Evolutionary conservation across 2,113 vertebrate species (phyloP).

Genomic region (Onychostoma macrolepis): DNA sequence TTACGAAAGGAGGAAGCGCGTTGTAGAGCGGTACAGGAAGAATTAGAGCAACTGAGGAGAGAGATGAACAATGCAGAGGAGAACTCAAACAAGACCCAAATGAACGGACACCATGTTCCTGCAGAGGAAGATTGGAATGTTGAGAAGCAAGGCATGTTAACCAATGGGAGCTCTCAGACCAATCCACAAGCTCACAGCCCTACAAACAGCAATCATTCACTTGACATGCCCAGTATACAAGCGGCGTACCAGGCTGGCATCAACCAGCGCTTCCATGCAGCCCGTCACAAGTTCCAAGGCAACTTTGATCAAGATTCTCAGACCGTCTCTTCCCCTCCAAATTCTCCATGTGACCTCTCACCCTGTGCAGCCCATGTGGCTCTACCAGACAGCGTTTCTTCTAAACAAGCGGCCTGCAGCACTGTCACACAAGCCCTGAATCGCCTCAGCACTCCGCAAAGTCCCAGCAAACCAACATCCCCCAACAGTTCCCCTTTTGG

Average conservation of each 20-base stretch:
- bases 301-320: conserved; percentile 72
- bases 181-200: conserved; percentile 58
- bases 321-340: conserved; percentile 71
- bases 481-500: conserved; percentile 91
- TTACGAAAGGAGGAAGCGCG: conserved; percentile 92
- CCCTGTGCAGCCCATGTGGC: conserved; percentile 71
- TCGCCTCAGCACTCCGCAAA: conserved; percentile 84
- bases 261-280: conserved; percentile 94
- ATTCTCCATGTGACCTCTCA: conserved; percentile 76
- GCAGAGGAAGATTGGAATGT: conserved; percentile 61
- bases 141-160: conserved; percentile 57
- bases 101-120: conserved; percentile 77
- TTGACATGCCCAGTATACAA: conserved; percentile 75
- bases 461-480: conserved; percentile 71
- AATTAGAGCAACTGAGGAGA: conserved; percentile 83
- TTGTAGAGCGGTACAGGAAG: conserved; percentile 82
- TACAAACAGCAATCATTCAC: conserved; percentile 73
- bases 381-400: conserved; percentile 77
- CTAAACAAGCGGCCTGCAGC: conserved; percentile 91
- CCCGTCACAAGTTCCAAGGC: conserved; percentile 92
- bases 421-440: conserved; percentile 94
- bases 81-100: conserved; percentile 53
- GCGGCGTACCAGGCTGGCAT: conserved; percentile 94
- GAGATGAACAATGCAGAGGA: conserved; percentile 60
- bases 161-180: conserved; percentile 28